Base-by-base conservation (phyloP, 1,140 invertebrate species). In the Gonatopus flavifemur region DNA sequence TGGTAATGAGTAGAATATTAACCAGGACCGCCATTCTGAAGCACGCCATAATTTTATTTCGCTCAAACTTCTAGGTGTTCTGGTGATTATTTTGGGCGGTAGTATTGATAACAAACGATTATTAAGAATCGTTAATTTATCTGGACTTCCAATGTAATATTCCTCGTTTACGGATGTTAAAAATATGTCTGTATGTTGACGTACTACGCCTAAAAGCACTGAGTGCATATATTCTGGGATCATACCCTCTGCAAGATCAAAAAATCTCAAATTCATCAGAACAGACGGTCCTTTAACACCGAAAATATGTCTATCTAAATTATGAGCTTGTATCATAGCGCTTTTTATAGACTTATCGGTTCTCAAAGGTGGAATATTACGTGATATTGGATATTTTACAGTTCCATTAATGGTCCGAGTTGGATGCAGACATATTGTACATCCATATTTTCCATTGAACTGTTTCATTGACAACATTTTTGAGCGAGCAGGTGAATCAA, bases 31-130 rank as follows among this genome's bases (percentile, higher is more conserved):
- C 51, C 55, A 58, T n/a, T 54, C 50, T 19, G 43, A 24, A 8
- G 55, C 49, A 32, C 52, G 52, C 57, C 57, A 60, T 12, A 52
- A 44, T 19, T 25, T 22, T 47, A 49, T 33, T 22, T 52, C 37
- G 1, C 8, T 10, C 3, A 54, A 3, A 24, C 25, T 50, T 18
- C 56, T 39, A 21, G 51, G 28, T 32, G 30, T 49, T 38, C 51
- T 30, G 35, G 49, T 51, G 10, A 48, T 18, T 44, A 18, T 15
- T 46, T 56, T 56, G 10, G 49, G 53, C 31, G 42, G 32, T 37
- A 36, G 52, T 9, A 53, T 49, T 0, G 32, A 22, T 8, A 6
- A 32, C 42, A 57, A 28, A 5, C 36, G 28, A 8, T 31, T 15
- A 28, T 57, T 18, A 0, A 57, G 49, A 15, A 40, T 16, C 2